These are phyloP conservation scores for Theristicus caerulescens DNA, from an alignment of 2,113 vertebrate genomes.

Conservation along the genomic window DNA sequence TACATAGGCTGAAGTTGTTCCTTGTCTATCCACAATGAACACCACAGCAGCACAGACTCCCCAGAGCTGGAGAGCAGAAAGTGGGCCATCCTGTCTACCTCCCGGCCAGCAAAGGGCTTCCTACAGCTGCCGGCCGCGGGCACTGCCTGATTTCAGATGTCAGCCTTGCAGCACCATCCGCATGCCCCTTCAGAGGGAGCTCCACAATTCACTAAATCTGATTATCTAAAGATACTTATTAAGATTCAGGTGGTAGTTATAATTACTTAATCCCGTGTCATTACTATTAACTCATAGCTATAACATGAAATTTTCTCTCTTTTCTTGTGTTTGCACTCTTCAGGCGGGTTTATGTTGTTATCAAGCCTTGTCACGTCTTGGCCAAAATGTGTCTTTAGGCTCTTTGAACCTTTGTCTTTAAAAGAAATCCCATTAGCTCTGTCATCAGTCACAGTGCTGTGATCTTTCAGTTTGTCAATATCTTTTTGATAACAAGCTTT, in stretches of 20 bases:
- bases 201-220: not conserved
- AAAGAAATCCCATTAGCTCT: conserved; percentile 10
- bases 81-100: not conserved
- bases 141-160: not conserved
- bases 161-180: not conserved
- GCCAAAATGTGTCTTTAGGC: not conserved
- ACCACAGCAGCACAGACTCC: not conserved
- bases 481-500: conserved; percentile 21
- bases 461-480: conserved; percentile 34
- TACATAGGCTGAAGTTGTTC: not conserved
- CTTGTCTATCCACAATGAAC: accelerated
- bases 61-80: not conserved
- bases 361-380: not conserved
- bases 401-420: conserved; percentile 13
- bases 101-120: not conserved
- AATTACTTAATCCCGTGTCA: not conserved
- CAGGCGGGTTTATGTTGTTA: accelerated
- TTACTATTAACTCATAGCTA: not conserved
- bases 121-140: not conserved
- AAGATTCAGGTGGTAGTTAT: not conserved
- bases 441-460: not conserved
- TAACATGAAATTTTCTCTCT: not conserved
- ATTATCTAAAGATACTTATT: not conserved
- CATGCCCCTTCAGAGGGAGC: not conserved
- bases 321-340: not conserved